These are phyloP conservation scores for Ptiloglossa arizonensis DNA, from an alignment of 1,140 invertebrate genomes.

Conservation along the genomic window DNA sequence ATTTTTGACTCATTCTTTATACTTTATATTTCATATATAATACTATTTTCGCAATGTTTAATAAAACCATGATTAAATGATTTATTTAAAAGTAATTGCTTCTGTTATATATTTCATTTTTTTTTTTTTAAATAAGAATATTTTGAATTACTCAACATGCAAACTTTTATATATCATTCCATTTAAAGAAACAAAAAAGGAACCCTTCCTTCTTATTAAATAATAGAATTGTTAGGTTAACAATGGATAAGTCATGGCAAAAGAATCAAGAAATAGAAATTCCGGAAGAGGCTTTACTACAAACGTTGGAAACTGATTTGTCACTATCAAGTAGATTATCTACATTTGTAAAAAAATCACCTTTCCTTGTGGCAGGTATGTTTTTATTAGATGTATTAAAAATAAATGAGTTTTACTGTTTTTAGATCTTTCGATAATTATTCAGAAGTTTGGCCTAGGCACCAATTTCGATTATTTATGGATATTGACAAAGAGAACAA, in stretches of 20 bases:
- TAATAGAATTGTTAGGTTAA: background rate
- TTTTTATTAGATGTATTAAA: background rate
- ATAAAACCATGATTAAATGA: background rate
- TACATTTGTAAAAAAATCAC: background rate
- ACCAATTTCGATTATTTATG: no score
- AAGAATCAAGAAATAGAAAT: background rate
- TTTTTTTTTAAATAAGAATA: no score
- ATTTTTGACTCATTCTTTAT: no score
- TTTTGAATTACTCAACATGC: no score
- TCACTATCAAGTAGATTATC: background rate
- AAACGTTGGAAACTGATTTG: background rate
- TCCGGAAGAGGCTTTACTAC: slow-evolving; percentile 19
- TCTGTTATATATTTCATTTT: no score
- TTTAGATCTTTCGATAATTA: background rate
- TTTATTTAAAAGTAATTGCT: no score
- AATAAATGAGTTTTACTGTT: background rate
- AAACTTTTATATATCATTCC: background rate
- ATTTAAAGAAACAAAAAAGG: background rate
- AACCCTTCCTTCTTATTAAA: background rate
- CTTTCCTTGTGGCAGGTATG: slow-evolving; percentile 28
- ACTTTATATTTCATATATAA: no score
- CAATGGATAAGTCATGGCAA: background rate
- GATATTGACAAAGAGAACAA: no score
- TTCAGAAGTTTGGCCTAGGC: no score
- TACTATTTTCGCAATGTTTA: background rate